Base-by-base conservation (phyloP, 2,113 vertebrate genomes). In the Xenopus laevis region DNA sequence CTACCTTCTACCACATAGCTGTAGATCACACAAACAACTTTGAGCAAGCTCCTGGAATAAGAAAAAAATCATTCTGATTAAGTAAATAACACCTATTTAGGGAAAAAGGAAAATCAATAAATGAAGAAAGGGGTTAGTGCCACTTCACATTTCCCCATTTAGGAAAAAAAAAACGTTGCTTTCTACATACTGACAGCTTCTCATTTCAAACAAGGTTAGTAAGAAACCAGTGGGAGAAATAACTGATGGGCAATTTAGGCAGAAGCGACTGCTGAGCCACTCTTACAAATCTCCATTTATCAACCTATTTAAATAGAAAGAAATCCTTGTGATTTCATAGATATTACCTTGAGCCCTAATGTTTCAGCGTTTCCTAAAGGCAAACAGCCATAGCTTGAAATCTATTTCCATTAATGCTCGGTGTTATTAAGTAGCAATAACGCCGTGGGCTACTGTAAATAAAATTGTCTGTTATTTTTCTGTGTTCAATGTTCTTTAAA, bases 101-200 rank as follows among this genome's bases (percentile, higher is more conserved):
- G 23, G 23, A 27, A 40, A 40, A 27, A 4, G 23, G 4, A 27
- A 21, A 61, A 75, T 61, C 65, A 68, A 62, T 68, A 68, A 62
- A 60, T 18, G n/a, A 64, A 57, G n/a, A 68, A 33, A 66, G 58
- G 73, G 7, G 53, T n/a, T 21, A 44, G 23, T 18, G 57, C 27
- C 65, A 21, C 16, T 68, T 79, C 77, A 23, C 69, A 20, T 78
- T 81, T 85, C 79, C 21, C 20, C 74, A 77, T 82, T 81, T 76
- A 79, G 30, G 69, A 4, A 27, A 74, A 53, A 33, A 57, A 61
- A 77, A 46, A 71, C 18, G 58, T 79, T 15, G 66, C 33, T 83
- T 63, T 80, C 68, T 71, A 67, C 70, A 30, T 47, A 78, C 59
- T 76, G 40, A 70, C 45, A 62, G 27, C 13, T 84, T 1, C 10